A percentile compares a stretch with the other conserved stretches of the same genome.
These are phyloP conservation scores for Copidosoma aretas DNA, from an alignment of 2,888 invertebrate species.

Conservation along the genomic window DNA sequence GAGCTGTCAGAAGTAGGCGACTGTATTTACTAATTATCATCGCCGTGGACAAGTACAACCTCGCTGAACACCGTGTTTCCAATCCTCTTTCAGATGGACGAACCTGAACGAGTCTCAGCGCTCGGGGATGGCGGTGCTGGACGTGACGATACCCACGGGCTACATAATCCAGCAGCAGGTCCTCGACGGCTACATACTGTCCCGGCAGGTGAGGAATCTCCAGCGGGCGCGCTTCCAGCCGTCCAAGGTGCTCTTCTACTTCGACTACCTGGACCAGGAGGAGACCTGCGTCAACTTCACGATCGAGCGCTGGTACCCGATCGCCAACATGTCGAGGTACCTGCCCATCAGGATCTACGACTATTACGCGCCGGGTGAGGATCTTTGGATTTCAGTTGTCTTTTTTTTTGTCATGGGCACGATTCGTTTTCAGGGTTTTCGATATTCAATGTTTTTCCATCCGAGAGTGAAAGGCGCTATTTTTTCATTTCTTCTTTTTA, in stretches of 20 bases:
- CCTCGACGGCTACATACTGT: conserved; percentile 83
- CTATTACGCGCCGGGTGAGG: conserved; percentile 91
- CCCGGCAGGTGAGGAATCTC: conserved; percentile 79
- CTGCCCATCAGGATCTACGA: conserved; percentile 90
- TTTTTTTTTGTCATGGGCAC: too few relatives aligned
- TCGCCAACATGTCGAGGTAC: conserved; percentile 95
- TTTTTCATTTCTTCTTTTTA: too few relatives aligned
- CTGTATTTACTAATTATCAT: too few relatives aligned
- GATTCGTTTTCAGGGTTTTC: too few relatives aligned
- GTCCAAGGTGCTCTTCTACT: conserved; percentile 88
- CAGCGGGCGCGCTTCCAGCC: conserved; percentile 84
- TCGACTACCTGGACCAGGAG: conserved; percentile 84
- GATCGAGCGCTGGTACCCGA: conserved; percentile 93
- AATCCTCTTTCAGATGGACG: conserved; percentile 73
- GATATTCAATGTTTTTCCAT: too few relatives aligned
- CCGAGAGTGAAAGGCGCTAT: too few relatives aligned
- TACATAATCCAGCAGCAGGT: conserved; percentile 91
- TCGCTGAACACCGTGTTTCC: background rate
- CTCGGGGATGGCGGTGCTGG: conserved; percentile 87
- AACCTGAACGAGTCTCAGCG: conserved; percentile 78
- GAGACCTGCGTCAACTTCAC: conserved; percentile 91
- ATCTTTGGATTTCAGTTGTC: too few relatives aligned
- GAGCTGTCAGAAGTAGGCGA: conserved; percentile 83
- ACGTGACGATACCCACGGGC: conserved; percentile 87
- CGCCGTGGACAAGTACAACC: too few relatives aligned